Evolutionary conservation across 1,140 invertebrate species (phyloP), one percentile per base, ranked within the genome.

Genomic region (Armadillidium nasatum): DNA sequence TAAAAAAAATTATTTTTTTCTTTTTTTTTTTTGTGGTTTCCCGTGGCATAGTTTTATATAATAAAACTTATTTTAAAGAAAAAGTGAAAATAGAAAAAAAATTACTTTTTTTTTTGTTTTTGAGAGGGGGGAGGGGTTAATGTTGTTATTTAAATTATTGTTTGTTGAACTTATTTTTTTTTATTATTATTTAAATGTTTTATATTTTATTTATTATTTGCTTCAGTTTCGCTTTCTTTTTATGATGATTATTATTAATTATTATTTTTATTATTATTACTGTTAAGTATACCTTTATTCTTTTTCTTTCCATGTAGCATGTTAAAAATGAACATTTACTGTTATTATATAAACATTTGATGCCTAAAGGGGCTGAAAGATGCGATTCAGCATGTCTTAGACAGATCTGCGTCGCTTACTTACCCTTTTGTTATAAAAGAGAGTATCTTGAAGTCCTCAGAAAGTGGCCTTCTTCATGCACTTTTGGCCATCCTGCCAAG

Each of bases 401-500:
- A 15, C 50, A 13, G 19, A 15, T 60, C 50, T 60, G 50, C 7
- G 50, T 60, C 7, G 50, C 50, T 19, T 4, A 60, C 19, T 60
- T 60, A 15, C 33, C 33, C 33, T 33, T 33, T 33, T 33, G 33
- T 33, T 33, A 33, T 3, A 33, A 15, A 60, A 60, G 11, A 60
- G 7, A 13, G 50, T 60, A 60, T 60, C 50, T 60, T 60, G 50
- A 60, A 60, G 50, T 60, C 50, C 50, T 60, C 50, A 60, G 19
- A 60, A n/a, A 60, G 50, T 60, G 50, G 11, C 50, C 50, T 60
- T 60, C 50, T 19, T 60, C 50, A 33, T 3, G 33, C 33, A 33
- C 33, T 33, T 60, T 60, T 15, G 11, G 50, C 19, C 50, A 13
- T 19, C 50, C 11, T 19, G 50, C 50, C 50, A 15, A 33, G 33